Conservation (phyloP, 2,797 vertebrate species). For the Lepilemur ruficaudatus region DNA sequence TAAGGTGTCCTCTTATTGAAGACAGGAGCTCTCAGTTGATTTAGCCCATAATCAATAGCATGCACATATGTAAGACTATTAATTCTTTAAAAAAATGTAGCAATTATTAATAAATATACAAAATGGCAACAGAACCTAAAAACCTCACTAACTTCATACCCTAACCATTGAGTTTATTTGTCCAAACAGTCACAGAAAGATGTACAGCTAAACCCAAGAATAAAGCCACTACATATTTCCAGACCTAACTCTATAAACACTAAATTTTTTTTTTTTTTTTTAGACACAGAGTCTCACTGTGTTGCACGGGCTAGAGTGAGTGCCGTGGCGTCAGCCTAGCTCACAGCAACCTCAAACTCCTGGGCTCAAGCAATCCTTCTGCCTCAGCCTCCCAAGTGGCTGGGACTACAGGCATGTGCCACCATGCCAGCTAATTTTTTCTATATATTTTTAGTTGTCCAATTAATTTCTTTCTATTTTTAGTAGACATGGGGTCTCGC, state of each 20-base stretch:
- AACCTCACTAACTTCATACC: background rate
- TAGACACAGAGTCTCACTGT: too few relatives aligned
- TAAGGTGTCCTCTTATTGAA: background rate
- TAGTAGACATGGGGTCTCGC: too few relatives aligned
- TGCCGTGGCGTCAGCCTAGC: too few relatives aligned
- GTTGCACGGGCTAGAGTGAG: too few relatives aligned
- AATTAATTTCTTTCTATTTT: too few relatives aligned
- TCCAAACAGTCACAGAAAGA: background rate
- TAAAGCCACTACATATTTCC: background rate
- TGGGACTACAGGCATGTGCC: too few relatives aligned
- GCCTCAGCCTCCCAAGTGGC: too few relatives aligned
- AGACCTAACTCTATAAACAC: background rate
- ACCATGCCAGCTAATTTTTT: too few relatives aligned
- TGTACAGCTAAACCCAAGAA: background rate
- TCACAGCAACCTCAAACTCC: too few relatives aligned
- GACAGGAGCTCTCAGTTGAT: background rate
- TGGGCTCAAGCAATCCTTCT: too few relatives aligned
- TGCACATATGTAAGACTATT: background rate
- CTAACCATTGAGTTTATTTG: background rate
- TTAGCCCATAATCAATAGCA: background rate
- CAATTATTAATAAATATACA: background rate
- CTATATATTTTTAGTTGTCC: too few relatives aligned
- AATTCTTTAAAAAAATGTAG: background rate
- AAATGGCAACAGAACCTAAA: background rate
- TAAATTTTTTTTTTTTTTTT: too few relatives aligned